Conservation (phyloP, 2,888 invertebrate species). For the Metallyticus violacea region DNA sequence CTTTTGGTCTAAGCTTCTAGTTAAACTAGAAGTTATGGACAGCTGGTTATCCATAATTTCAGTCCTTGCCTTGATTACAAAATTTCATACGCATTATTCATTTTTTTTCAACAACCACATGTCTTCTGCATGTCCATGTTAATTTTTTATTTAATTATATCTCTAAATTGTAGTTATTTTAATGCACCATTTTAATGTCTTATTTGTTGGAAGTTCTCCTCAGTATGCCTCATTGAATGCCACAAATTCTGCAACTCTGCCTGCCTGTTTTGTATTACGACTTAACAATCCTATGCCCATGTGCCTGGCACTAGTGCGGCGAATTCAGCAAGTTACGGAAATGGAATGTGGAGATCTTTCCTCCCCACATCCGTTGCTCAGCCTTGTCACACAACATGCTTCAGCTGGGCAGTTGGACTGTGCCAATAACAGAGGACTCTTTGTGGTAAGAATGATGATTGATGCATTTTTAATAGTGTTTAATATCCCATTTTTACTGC, state of each 20-base stretch:
- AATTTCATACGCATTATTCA: no score
- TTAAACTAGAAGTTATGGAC: no score
- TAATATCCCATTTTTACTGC: no score
- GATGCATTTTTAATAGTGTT: no score
- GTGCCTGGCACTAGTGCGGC: constrained; percentile 69
- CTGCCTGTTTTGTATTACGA: constrained; percentile 84
- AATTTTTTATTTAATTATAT: not conserved
- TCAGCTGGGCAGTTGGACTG: constrained; percentile 72
- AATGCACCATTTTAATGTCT: not conserved
- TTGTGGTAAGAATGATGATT: constrained; percentile 64
- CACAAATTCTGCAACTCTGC: constrained; percentile 84
- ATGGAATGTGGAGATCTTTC: constrained; percentile 57
- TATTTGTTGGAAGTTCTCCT: constrained; percentile 58
- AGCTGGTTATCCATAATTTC: no score
- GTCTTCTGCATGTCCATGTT: no score
- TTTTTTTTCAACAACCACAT: not conserved
- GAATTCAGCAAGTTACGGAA: constrained; percentile 62
- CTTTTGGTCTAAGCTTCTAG: no score
- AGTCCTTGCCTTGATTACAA: no score
- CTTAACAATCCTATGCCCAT: constrained; percentile 85
- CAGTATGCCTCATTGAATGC: constrained; percentile 76
- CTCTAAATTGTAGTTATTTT: not conserved
- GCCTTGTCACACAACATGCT: constrained; percentile 74
- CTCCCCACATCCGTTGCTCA: constrained; percentile 63
- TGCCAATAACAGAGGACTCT: constrained; percentile 72